These are phyloP conservation scores for Bombus breviceps DNA, from an alignment of 1,140 invertebrate species.

Conservation along the genomic window DNA sequence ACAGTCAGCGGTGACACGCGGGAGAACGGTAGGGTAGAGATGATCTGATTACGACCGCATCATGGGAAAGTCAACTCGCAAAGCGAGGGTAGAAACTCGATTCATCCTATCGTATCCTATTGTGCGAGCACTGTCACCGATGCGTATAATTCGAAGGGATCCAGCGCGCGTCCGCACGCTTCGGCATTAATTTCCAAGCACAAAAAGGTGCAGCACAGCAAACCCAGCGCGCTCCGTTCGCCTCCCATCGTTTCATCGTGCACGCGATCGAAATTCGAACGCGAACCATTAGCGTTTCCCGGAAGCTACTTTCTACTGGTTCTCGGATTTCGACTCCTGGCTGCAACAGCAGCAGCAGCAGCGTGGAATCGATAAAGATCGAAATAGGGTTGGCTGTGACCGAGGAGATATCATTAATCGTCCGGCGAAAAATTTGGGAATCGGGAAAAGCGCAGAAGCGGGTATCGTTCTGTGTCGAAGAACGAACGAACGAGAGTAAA, in stretches of 20 bases:
- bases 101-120: slow-evolving; percentile 72
- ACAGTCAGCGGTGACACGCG: slow-evolving; percentile 23
- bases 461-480: not conserved
- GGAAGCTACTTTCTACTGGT: not conserved
- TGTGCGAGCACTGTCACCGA: slow-evolving; percentile 74
- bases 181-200: slow-evolving; percentile 69
- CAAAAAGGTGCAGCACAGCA: slow-evolving; percentile 24
- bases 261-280: slow-evolving; percentile 31
- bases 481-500: slow-evolving; percentile 13
- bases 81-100: slow-evolving; percentile 66
- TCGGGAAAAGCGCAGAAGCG: not conserved
- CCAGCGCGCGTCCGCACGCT: slow-evolving; percentile 59
- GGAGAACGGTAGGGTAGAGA: slow-evolving; percentile 61
- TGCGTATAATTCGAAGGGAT: slow-evolving; percentile 74
- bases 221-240: not conserved
- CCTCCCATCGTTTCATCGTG: not conserved
- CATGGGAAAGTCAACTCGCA: slow-evolving; percentile 79
- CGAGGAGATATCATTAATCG: not conserved
- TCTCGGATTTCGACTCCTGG: not conserved
- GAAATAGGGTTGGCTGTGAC: not conserved
- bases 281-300: slow-evolving; percentile 23
- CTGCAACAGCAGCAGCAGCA: too few relatives aligned
- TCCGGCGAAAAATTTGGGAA: not conserved
- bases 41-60: slow-evolving; percentile 80
- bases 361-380: slow-evolving; percentile 14